Evolutionary conservation across 2,113 vertebrate species (phyloP).

Genomic region (Myrmophylax atrothorax): DNA sequence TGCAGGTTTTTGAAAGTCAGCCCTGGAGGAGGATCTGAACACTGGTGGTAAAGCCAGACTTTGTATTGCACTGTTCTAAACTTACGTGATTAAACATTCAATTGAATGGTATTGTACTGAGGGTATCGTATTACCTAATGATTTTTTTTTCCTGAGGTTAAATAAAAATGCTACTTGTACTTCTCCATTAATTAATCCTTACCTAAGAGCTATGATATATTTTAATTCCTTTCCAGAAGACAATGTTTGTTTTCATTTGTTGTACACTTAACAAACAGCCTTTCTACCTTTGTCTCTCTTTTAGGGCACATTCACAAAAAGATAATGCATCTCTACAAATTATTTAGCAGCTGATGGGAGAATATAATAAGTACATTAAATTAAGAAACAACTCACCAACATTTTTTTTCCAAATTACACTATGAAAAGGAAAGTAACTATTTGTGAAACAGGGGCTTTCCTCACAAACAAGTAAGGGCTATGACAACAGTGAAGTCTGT

Average conservation of each 20-base stretch:
- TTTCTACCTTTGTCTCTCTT: constrained; percentile 42
- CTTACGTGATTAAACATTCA: background rate
- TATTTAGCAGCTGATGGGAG: constrained; percentile 46
- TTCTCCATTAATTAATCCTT: constrained; percentile 27
- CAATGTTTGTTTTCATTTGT: constrained; percentile 29
- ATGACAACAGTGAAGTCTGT: background rate
- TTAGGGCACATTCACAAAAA: constrained; percentile 4
- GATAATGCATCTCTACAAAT: constrained; percentile 24
- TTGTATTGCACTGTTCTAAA: background rate
- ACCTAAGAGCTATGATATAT: background rate
- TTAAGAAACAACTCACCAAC: background rate
- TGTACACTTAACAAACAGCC: background rate
- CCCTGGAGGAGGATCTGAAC: background rate
- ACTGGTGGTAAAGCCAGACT: background rate
- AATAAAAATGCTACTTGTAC: constrained; percentile 24
- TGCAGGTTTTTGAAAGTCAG: background rate
- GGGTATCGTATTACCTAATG: background rate
- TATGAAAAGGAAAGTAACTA: constrained; percentile 21
- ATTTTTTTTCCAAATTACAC: background rate
- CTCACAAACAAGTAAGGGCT: background rate
- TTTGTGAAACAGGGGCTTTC: background rate
- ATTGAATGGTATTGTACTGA: background rate
- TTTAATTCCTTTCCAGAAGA: constrained; percentile 4
- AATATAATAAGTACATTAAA: constrained; percentile 48
- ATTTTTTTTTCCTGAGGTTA: background rate